Evolutionary conservation across 2,113 vertebrate genomes (phyloP).

Genomic region (Catharus minimus): DNA sequence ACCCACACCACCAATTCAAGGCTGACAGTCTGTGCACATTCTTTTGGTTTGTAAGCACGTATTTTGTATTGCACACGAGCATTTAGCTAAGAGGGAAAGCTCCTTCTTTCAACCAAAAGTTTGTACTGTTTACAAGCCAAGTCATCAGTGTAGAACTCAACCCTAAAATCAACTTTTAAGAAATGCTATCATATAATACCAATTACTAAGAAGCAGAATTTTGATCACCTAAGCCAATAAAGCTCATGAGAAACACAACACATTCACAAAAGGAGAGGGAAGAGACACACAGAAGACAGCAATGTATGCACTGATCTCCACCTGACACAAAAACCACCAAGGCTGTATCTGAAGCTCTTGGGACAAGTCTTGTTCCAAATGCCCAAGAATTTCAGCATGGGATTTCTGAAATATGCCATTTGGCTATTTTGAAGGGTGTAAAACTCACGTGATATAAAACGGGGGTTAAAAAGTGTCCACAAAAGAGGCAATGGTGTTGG

Average conservation of each 20-base stretch:
- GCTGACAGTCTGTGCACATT: conserved; percentile 29
- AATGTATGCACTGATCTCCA: neutral
- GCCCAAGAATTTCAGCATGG: neutral
- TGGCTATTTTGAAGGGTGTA: neutral
- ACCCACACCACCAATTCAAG: conserved; percentile 35
- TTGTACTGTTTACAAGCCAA: neutral
- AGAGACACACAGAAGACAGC: neutral
- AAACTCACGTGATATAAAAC: neutral
- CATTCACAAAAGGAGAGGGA: neutral
- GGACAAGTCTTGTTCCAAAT: neutral
- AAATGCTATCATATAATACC: neutral
- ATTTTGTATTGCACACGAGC: conserved; percentile 17
- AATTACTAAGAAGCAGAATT: neutral
- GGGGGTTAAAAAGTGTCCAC: neutral
- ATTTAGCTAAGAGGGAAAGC: neutral
- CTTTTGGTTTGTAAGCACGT: neutral
- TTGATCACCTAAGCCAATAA: neutral
- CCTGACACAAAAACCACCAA: neutral
- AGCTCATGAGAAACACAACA: neutral
- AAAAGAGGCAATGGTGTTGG: neutral
- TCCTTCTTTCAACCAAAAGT: neutral
- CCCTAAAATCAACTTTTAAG: neutral
- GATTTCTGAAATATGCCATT: neutral
- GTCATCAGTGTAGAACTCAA: neutral
- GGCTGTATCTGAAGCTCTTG: neutral